Conservation (phyloP, 2,888 invertebrate species). For the Frankliniella fusca region DNA sequence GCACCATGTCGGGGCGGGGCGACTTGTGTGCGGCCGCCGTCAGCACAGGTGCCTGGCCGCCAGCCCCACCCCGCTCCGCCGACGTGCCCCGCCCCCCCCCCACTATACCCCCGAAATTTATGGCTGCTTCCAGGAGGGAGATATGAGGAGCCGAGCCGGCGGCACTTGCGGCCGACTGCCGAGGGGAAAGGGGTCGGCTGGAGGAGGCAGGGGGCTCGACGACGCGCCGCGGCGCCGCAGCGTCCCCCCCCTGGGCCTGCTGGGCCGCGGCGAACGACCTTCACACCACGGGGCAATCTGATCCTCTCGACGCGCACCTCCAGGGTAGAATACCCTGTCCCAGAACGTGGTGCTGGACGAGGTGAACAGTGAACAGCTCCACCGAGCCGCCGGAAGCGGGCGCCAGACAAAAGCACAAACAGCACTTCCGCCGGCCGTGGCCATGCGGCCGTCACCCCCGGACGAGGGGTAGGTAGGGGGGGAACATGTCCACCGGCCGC, state of each 20-base stretch:
- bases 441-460: too few species aligned
- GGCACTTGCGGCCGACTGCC: neutral
- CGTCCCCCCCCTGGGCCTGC: neutral
- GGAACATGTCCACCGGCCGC: neutral
- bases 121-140: neutral
- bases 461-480: too few species aligned
- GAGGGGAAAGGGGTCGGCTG: neutral
- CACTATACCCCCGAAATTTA: neutral
- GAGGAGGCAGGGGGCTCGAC: neutral
- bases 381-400: neutral
- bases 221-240: neutral
- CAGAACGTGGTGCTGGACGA: neutral
- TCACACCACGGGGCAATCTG: too few species aligned
- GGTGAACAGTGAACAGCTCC: too few species aligned
- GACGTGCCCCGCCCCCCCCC: neutral
- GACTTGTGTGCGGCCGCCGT: neutral
- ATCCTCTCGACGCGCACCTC: too few species aligned
- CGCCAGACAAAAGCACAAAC: constrained; percentile 13
- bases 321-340: too few species aligned
- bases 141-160: neutral
- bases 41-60: constrained; percentile 14
- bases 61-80: neutral
- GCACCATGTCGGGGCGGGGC: neutral
- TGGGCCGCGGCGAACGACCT: neutral
- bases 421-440: neutral